Evolutionary conservation across 2,113 vertebrate species (phyloP).

Genomic region (Dissostichus mawsoni): DNA sequence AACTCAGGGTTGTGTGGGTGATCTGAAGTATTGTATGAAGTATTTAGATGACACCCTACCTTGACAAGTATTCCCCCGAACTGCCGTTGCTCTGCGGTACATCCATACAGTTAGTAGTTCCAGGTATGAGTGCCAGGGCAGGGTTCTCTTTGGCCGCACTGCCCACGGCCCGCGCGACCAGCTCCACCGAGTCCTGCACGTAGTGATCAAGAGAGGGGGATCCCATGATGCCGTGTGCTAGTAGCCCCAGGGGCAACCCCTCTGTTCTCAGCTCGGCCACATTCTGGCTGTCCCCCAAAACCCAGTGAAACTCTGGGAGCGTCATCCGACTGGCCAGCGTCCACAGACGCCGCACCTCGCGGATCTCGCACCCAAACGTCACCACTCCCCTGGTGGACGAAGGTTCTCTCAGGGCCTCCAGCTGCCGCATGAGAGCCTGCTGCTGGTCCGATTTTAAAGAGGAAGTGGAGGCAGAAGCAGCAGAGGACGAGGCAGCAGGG

Average conservation of each 20-base stretch:
- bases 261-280: conserved; percentile 94
- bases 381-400: conserved; percentile 89
- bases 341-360: conserved; percentile 90
- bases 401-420: conserved; percentile 88
- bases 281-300: conserved; percentile 96
- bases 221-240: conserved; percentile 93
- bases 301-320: conserved; percentile 91
- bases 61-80: conserved; percentile 94
- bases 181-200: conserved; percentile 93
- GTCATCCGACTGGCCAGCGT: conserved; percentile 84
- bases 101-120: conserved; percentile 95
- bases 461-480: conserved; percentile 69
- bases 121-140: conserved; percentile 93
- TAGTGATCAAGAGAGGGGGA: conserved; percentile 92
- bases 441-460: conserved; percentile 86
- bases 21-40: no score
- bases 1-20: not conserved
- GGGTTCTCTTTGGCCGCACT: conserved; percentile 90
- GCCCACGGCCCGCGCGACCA: conserved; percentile 92
- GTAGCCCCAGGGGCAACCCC: conserved; percentile 92
- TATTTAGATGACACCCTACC: conserved; percentile 79
- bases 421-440: conserved; percentile 85
- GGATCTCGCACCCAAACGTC: conserved; percentile 95
- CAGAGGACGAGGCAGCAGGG: conserved; percentile 41
- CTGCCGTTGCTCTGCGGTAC: conserved; percentile 86